Conservation (phyloP, 2,113 vertebrate species). For the Aleadryas rufinucha region DNA sequence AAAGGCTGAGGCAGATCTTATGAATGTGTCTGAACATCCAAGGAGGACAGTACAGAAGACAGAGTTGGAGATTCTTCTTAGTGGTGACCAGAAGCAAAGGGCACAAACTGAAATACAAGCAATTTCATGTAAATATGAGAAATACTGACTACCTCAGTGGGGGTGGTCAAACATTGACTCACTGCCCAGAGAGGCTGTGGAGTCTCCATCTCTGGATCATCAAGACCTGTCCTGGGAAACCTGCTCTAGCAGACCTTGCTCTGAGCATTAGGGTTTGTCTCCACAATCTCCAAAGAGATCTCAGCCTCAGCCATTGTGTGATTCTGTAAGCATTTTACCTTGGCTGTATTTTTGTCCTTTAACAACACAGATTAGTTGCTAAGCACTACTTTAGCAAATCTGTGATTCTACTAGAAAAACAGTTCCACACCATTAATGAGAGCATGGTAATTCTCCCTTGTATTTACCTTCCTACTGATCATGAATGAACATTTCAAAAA, state of each 20-base stretch:
- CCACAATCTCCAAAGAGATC: background rate
- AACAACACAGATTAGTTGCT: background rate
- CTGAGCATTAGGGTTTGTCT: background rate
- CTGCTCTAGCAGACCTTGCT: background rate
- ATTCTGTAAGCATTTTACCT: background rate
- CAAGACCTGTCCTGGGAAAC: background rate
- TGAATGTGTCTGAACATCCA: background rate
- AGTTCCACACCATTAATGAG: background rate
- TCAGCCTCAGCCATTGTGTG: background rate
- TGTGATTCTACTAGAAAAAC: background rate
- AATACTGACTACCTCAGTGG: background rate
- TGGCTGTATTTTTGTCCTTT: background rate
- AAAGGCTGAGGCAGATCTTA: background rate
- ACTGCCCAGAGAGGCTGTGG: background rate
- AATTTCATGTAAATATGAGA: background rate
- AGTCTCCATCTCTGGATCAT: background rate
- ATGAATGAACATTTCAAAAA: background rate
- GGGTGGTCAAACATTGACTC: background rate
- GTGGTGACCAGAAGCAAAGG: background rate
- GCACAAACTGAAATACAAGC: background rate
- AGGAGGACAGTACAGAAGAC: background rate
- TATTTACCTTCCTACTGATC: background rate
- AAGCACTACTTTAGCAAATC: background rate
- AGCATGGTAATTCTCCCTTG: background rate
- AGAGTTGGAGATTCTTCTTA: background rate